phyloP scores from a whole-genome alignment of 2,113 vertebrate genomes.

The Tupaia chinensis region DNA sequence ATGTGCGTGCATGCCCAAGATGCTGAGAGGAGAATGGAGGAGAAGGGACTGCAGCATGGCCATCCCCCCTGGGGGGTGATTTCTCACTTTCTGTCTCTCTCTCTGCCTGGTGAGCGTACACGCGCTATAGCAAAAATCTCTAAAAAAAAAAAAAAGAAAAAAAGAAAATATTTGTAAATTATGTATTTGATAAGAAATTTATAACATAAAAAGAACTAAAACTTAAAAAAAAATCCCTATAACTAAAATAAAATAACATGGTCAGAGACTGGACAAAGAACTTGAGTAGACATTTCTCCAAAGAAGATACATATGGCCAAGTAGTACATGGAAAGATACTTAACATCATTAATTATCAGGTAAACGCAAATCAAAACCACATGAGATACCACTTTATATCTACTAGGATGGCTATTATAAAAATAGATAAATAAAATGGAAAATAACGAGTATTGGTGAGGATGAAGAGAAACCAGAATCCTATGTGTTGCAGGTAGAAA shows the following conservation, averaged over 20 bases:
- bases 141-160: no score
- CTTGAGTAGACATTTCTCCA: constrained; percentile 11
- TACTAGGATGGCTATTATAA: neutral
- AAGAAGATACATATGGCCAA: constrained; percentile 1
- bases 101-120: no score
- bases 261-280: neutral
- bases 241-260: neutral
- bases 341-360: neutral
- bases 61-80: no score
- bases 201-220: neutral
- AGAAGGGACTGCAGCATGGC: no score
- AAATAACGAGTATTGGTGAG: neutral
- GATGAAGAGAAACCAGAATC: neutral
- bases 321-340: neutral
- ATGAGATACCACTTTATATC: neutral
- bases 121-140: no score
- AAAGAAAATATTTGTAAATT: constrained; percentile 4
- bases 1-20: no score
- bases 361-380: neutral
- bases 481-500: neutral
- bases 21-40: no score
- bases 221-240: neutral
- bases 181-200: neutral
- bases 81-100: no score
- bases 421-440: neutral